Base-by-base conservation (phyloP, 2,797 vertebrate genomes). In the Coregonus sp. region DNA sequence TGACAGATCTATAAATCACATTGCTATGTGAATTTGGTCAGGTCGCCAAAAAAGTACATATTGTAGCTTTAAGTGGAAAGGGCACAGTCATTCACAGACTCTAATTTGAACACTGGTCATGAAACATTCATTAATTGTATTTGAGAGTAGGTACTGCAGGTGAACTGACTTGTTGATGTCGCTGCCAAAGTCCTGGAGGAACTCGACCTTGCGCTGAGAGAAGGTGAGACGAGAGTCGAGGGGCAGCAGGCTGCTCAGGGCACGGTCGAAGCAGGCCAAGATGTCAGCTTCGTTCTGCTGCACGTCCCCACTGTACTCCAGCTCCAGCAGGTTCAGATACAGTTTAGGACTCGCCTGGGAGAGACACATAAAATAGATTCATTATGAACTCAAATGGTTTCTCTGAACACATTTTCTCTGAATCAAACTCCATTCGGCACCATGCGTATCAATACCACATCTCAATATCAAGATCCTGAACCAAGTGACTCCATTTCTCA, bases 131-230 rank as follows among this genome's bases (percentile, higher is more conserved):
- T 16, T n/a, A 0, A 50, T 70, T 37, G n/a, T 66, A 12, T 70
- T 47, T 40, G 15, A 20, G 9, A 31, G 63, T 47, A 47, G 40
- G 40, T 47, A 12, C 20, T 66, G 9, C 31, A 72, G 12, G 31
- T 47, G 35, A 35, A 92, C 97, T 94, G 89, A 99, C 98, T 93
- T 92, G 85, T 97, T 97, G 80, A 99, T 96, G 86, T 99, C 95
- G 31, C 93, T 96, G 84, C 98, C 97, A 87, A 99, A 99, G 89
- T 99, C 98, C 91, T 99, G 98, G 11, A 99, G 95, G 85, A 99
- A 99, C 78, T 99, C 98, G 1, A 99, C 96, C 93, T 99, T 99
- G 81, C 98, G 94, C 84, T 99, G 98, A 1, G 97, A 96, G 92
- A 99, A 99, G 0, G 96, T 94, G 75, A 99, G 93, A 78, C 95